Evolutionary conservation across 2,888 invertebrate genomes (phyloP).

Genomic region (Luperina testacea): DNA sequence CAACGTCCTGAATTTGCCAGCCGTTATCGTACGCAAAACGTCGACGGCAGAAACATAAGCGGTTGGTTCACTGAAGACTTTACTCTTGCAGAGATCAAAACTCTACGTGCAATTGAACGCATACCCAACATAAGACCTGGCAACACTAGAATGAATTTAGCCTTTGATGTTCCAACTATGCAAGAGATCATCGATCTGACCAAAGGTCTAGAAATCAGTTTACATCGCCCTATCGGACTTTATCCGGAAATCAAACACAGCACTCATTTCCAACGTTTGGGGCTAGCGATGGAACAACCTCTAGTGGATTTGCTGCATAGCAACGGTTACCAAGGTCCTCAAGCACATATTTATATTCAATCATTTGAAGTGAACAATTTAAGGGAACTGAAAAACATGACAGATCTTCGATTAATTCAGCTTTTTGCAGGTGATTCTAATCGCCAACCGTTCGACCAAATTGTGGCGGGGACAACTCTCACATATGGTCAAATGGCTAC

Average conservation of each 20-base stretch:
- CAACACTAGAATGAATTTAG: constrained; percentile 80
- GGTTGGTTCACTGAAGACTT: constrained; percentile 88
- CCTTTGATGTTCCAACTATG: constrained; percentile 81
- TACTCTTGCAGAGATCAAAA: constrained; percentile 84
- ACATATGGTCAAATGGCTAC: constrained; percentile 85
- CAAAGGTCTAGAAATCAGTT: constrained; percentile 80
- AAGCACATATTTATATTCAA: constrained; percentile 83
- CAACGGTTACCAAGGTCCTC: constrained; percentile 79
- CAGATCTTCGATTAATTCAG: constrained; percentile 81
- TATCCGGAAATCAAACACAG: constrained; percentile 86
- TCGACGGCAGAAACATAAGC: constrained; percentile 76
- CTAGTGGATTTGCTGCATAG: constrained; percentile 80
- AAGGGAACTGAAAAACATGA: constrained; percentile 80
- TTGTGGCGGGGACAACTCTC: constrained; percentile 72
- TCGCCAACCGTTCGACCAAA: constrained; percentile 81
- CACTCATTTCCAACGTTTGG: constrained; percentile 81
- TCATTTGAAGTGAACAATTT: constrained; percentile 86
- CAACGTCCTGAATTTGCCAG: constrained; percentile 79
- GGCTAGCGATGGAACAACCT: constrained; percentile 80
- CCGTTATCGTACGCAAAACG: constrained; percentile 78
- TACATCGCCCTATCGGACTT: constrained; percentile 80
- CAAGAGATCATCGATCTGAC: constrained; percentile 85
- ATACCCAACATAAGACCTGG: constrained; percentile 82
- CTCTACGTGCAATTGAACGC: constrained; percentile 81
- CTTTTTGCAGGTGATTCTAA: constrained; percentile 68